Base-by-base conservation (phyloP, 2,797 vertebrate species). In the Columba guinea region DNA sequence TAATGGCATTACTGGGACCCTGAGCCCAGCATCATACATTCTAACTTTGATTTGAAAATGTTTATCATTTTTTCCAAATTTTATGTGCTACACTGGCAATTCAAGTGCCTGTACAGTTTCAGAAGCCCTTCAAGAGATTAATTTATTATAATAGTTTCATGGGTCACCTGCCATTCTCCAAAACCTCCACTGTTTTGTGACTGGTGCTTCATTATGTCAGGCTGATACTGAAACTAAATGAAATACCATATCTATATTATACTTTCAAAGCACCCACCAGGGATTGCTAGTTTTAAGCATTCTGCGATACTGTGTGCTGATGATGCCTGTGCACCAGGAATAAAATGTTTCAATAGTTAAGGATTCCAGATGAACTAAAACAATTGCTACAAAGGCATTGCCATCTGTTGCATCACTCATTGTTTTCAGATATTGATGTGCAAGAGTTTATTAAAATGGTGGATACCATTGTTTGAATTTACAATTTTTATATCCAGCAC, bases 281-380 rank as follows among this genome's bases (percentile, higher is more conserved):
- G 26, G 4, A 34, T 4, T 92, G 39, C 63, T 94, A 32, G 53
- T 87, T 76, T 68, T 67, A 92, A 89, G 37, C 34, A 37, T 86
- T 78, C 80, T 80, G 78, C 81, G 44, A 78, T 41, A 30, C 18
- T 62, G 55, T 59, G 44, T 92, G 64, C 44, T 44, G 41, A 44
- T 90, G 91, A 39, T 83, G 74, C 26, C 68, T 83, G 24, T 59
- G 59, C 41, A 44, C 24, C 70, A 83, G 26, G 9, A 93, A 71
- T 58, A 79, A 76, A 95, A 59, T 37, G 79, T 91, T 94, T 94
- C 34, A 63, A 19, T 37, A 78, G 28, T 56, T 62, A 58, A 62
- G 51, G 69, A 88, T 90, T 85, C 55, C 37, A 69, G 62, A 75
- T 77, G 69, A 91, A 84, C 46, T 83, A 48, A 94, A 91, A 58